Base-by-base conservation (phyloP, 2,888 invertebrate genomes). In the Thyatira batis region DNA sequence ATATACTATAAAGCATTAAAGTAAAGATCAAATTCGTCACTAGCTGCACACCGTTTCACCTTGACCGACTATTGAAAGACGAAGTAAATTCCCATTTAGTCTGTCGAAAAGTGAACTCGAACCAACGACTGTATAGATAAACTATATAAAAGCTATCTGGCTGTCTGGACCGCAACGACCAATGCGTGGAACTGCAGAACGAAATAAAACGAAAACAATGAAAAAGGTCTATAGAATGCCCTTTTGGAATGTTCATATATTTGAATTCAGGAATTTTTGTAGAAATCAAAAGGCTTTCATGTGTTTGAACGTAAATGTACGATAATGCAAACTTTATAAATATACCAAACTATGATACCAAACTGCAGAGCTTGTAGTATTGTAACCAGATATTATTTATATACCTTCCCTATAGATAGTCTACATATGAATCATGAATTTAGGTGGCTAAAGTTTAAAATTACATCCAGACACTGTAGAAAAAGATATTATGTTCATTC, bases 111-210 rank as follows among this genome's bases (percentile, higher is more conserved):
- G 13, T 21, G 13, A 39, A 28, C 30, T 50, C 45, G 48, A 43
- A 23, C 44, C 50, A 30, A 48, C 28, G 30, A 44, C 52, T 45
- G 44, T 39, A 45, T 45, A 52, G 57, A 58, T 57, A 54, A 33
- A 13, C 57, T 44, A 64, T 64, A 60, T 60, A 55, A 65, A 55
- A 64, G 61, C 60, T 57, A 71, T 67, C 65, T 52, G 53, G 30
- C 55, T 54, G 71, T 71, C 73, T 72, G 51, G 61, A 60, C 68
- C 71, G 51, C 65, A 68, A 64, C 6, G 6, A 59, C 55, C 56
- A 58, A 63, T 50, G 45, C 46, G 25, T 23, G 6, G 43, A 20
- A 9, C 25, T 28, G 20, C 23, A 25, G 44, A 20, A 20, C 44
- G 20, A n/a, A 27, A 46, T 27, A 46, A 13, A 27, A 27, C 27